These are phyloP conservation scores for Lysiphlebus fabarum DNA, from an alignment of 1,140 invertebrate species.

Conservation along the genomic window DNA sequence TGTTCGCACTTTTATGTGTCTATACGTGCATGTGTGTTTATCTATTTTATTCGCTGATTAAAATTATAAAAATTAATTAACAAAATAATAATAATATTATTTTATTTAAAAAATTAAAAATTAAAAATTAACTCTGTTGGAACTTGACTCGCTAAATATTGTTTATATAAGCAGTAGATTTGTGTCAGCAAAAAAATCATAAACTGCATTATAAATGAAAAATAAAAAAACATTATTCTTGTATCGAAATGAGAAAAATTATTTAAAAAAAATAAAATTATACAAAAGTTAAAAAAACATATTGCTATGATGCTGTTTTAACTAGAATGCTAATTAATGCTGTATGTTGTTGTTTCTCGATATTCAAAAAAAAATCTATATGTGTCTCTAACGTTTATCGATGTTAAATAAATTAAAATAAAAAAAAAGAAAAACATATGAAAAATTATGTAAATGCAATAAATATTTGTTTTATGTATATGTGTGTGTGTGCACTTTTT, in stretches of 20 bases:
- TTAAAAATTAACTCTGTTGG: neutral
- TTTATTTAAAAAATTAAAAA: neutral
- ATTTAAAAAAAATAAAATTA: slow-evolving; percentile 12
- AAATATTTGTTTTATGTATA: too few relatives aligned
- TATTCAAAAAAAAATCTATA: slow-evolving; percentile 34
- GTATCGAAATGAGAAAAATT: slow-evolving; percentile 3
- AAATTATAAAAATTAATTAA: too few relatives aligned
- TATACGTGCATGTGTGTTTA: slow-evolving; percentile 34
- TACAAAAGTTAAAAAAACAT: slow-evolving; percentile 9
- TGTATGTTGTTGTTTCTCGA: slow-evolving; percentile 54
- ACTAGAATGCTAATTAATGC: slow-evolving; percentile 50
- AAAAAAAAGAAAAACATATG: too few relatives aligned
- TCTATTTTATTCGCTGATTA: slow-evolving; percentile 4
- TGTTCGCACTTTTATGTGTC: slow-evolving; percentile 31
- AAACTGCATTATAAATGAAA: neutral
- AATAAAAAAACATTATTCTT: slow-evolving; percentile 14
- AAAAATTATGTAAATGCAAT: too few relatives aligned
- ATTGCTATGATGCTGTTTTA: slow-evolving; percentile 32
- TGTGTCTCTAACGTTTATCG: neutral
- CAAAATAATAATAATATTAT: neutral
- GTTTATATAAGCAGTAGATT: neutral
- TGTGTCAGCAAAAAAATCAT: neutral
- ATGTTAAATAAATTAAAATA: neutral
- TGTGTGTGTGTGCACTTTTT: too few relatives aligned
- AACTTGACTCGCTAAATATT: neutral